phyloP scores from a whole-genome alignment of 1,140 invertebrate species.

The Lanistes nyassanus region DNA sequence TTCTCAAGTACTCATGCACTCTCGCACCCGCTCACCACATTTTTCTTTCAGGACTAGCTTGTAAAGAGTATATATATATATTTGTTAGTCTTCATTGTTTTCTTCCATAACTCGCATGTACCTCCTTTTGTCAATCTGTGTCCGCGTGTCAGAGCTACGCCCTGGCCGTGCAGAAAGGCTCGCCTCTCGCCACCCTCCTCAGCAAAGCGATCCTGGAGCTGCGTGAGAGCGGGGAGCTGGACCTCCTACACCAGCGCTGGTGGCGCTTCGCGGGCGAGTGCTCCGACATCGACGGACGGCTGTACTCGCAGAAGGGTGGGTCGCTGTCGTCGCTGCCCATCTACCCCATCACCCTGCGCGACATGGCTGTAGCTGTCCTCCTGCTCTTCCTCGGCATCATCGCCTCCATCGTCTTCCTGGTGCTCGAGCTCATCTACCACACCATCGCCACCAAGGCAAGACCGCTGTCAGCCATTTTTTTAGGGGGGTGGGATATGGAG shows the following conservation, averaged over 20 bases:
- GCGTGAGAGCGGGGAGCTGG: slow-evolving; percentile 46
- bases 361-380: slow-evolving; percentile 44
- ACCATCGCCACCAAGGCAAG: slow-evolving; percentile 38
- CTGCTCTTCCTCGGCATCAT: slow-evolving; percentile 46
- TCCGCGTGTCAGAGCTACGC: not conserved
- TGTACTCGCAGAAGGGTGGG: slow-evolving; percentile 26
- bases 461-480: not conserved
- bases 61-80: no score
- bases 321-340: slow-evolving; percentile 37
- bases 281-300: slow-evolving; percentile 30
- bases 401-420: slow-evolving; percentile 38
- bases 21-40: no score
- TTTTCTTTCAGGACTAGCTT: no score
- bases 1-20: no score
- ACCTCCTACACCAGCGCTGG: slow-evolving; percentile 54
- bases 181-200: slow-evolving; percentile 30
- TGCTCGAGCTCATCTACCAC: slow-evolving; percentile 41
- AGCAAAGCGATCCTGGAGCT: slow-evolving; percentile 48
- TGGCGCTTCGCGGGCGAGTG: slow-evolving; percentile 68
- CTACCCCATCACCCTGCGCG: slow-evolving; percentile 37
- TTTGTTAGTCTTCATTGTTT: no score
- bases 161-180: slow-evolving; percentile 18
- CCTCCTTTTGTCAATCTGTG: no score
- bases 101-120: no score
- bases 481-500: not conserved